Evolutionary conservation across 37 sponge, comb jelly and placozoan genomes (phyloP).

Genomic region (Geodia barretti): DNA sequence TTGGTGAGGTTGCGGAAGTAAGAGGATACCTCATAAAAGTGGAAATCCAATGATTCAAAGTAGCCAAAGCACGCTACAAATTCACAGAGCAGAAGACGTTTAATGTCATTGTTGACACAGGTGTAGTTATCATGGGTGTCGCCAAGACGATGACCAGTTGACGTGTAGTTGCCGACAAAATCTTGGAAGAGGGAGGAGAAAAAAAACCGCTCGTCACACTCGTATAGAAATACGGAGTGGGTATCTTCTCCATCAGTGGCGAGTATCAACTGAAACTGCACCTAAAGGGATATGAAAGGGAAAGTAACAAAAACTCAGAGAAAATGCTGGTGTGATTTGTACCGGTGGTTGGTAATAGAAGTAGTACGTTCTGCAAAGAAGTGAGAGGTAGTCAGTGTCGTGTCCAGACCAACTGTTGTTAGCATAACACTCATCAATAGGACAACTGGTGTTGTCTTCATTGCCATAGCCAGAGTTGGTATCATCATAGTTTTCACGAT

Average conservation of each 20-base stretch:
- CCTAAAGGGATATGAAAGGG: constrained; percentile 9
- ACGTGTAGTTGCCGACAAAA: not conserved
- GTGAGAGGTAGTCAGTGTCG: not conserved
- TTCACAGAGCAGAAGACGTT: not conserved
- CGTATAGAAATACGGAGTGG: not conserved
- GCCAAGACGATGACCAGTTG: not conserved
- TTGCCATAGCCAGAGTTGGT: not conserved
- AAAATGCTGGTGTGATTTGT: not conserved
- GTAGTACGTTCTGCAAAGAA: no score
- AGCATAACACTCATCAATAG: not conserved
- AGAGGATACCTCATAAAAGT: not conserved
- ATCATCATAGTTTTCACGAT: no score
- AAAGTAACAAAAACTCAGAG: not conserved
- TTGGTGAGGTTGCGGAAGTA: not conserved
- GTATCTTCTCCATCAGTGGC: not conserved
- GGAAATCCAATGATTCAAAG: not conserved
- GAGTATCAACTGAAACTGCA: not conserved
- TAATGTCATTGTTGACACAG: not conserved
- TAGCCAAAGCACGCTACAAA: not conserved
- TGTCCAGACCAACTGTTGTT: not conserved
- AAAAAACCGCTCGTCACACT: not conserved
- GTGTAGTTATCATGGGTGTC: not conserved
- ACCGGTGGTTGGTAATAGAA: no score
- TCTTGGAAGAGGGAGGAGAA: not conserved
- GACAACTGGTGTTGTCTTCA: not conserved